phyloP scores from a whole-genome alignment of 2,888 invertebrate genomes.

The Morpho achilles region DNA sequence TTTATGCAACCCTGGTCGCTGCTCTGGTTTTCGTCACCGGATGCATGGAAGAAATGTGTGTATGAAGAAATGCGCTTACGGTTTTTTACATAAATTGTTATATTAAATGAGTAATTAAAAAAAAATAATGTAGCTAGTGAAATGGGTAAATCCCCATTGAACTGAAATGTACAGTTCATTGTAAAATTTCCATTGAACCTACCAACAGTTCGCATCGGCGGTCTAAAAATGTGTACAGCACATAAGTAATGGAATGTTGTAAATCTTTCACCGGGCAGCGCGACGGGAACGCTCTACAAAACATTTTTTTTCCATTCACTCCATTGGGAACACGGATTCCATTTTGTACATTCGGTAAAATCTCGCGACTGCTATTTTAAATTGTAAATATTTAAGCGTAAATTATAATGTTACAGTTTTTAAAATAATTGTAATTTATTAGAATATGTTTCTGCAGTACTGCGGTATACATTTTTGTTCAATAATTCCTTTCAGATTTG shows the following conservation, averaged over 20 bases:
- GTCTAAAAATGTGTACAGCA: constrained; percentile 17
- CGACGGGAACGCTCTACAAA: constrained; percentile 48
- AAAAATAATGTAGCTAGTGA: not conserved
- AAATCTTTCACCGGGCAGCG: constrained; percentile 68
- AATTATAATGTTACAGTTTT: not conserved
- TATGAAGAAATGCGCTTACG: too few species aligned
- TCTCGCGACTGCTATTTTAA: constrained; percentile 29
- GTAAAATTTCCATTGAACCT: not conserved
- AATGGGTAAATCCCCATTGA: not conserved
- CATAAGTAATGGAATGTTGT: constrained; percentile 61
- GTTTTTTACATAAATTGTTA: too few species aligned
- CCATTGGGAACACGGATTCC: constrained; percentile 60
- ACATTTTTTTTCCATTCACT: constrained; percentile 62
- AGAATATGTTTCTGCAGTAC: too few species aligned
- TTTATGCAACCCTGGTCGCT: too few species aligned
- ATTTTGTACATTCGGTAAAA: constrained; percentile 62
- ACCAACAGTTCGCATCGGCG: constrained; percentile 8
- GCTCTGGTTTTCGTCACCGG: too few species aligned
- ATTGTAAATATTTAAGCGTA: constrained; percentile 1
- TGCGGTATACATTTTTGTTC: too few species aligned
- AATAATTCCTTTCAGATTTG: too few species aligned
- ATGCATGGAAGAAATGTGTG: too few species aligned
- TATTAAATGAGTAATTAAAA: not conserved
- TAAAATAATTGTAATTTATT: not conserved
- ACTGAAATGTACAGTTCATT: not conserved